Percentiles rank a stretch among this genome's conserved stretches.
phyloP scores from a whole-genome alignment of 2,888 invertebrate species.

The Meloe dianella region DNA sequence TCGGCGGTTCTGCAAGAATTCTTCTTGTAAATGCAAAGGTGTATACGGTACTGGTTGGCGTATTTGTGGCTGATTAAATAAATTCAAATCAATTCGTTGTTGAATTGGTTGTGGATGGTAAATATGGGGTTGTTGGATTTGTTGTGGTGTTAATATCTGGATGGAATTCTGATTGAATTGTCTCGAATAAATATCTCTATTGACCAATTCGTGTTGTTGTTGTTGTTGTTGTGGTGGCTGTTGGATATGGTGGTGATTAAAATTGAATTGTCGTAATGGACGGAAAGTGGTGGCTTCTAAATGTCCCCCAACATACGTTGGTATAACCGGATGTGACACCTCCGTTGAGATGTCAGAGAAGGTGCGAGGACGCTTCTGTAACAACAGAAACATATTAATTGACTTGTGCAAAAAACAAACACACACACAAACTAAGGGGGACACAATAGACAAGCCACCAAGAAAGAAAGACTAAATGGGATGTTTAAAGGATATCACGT shows the following conservation, averaged over 20 bases:
- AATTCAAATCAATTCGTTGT: slow-evolving; percentile 26
- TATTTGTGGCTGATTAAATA: slow-evolving; percentile 24
- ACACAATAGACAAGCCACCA: slow-evolving; percentile 9
- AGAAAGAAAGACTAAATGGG: background rate
- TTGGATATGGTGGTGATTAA: slow-evolving; percentile 32
- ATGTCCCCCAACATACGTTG: slow-evolving; percentile 54
- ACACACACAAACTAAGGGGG: too few relatives aligned
- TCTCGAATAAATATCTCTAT: slow-evolving; percentile 42
- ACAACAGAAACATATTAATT: slow-evolving; percentile 41
- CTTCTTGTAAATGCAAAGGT: slow-evolving; percentile 43
- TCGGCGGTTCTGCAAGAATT: slow-evolving; percentile 43
- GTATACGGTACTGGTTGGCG: slow-evolving; percentile 45
- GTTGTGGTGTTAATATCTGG: slow-evolving; percentile 40
- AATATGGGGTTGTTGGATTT: slow-evolving; percentile 26
- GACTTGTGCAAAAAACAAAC: background rate
- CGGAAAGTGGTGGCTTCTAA: slow-evolving; percentile 59
- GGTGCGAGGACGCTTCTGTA: slow-evolving; percentile 57
- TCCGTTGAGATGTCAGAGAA: slow-evolving; percentile 43
- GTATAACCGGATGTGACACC: slow-evolving; percentile 46
- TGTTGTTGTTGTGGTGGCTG: slow-evolving; percentile 13
- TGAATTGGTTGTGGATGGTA: slow-evolving; percentile 25
- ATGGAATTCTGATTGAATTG: slow-evolving; percentile 37
- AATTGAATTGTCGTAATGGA: slow-evolving; percentile 46
- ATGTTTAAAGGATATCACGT: background rate
- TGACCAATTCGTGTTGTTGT: slow-evolving; percentile 37